phyloP scores from a whole-genome alignment of 1,140 invertebrate species.

The Tenebrio molitor region DNA sequence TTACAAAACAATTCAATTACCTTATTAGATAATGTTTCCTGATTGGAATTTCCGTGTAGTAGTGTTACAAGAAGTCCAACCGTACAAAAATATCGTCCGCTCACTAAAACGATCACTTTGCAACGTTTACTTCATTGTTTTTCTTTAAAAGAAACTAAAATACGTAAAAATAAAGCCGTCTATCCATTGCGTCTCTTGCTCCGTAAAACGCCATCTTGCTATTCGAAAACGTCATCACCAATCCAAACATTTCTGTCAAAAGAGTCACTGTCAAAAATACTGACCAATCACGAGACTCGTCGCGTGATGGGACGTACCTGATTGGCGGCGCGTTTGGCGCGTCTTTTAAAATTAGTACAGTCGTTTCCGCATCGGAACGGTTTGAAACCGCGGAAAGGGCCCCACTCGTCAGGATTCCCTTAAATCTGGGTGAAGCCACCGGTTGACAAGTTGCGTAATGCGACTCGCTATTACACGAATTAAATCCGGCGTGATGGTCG shows the following conservation, averaged over 20 bases:
- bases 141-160: not conserved
- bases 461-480: too few relatives aligned
- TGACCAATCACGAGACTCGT: not conserved
- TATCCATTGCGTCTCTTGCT: not conserved
- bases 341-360: not conserved
- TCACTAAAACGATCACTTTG: not conserved
- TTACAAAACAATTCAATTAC: constrained; percentile 43
- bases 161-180: not conserved
- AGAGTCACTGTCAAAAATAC: not conserved
- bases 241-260: constrained; percentile 3
- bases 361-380: not conserved
- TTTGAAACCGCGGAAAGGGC: too few relatives aligned
- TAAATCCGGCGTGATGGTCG: too few relatives aligned
- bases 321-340: not conserved
- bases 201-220: constrained; percentile 15
- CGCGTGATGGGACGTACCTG: too few relatives aligned
- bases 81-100: not conserved
- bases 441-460: too few relatives aligned
- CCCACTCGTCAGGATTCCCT: too few relatives aligned
- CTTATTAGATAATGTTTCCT: constrained; percentile 35
- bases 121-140: not conserved
- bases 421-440: too few relatives aligned
- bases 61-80: not conserved
- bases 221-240: constrained; percentile 18
- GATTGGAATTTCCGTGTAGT: not conserved